Base-by-base conservation (phyloP, 2,113 vertebrate species). In the Kobus ellipsiprymnus region DNA sequence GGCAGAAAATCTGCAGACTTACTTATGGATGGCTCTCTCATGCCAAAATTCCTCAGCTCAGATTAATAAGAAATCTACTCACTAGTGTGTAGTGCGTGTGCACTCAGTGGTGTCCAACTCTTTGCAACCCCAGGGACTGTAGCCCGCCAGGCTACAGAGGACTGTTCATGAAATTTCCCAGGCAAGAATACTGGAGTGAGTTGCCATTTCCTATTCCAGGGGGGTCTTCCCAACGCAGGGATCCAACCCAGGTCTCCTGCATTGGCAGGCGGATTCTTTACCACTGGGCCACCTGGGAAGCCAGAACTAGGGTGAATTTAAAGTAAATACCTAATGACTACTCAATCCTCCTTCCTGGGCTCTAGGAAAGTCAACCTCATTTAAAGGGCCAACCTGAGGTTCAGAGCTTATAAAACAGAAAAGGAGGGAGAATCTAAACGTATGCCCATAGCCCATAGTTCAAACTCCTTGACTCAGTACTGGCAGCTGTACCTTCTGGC, bases 41-140 rank as follows among this genome's bases (percentile, higher is more conserved):
- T 55, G 33, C 78, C 82, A 81, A 95, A 96, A 86, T 30, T 30
- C 50, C 74, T 98, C 94, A 62, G 36, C 83, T 91, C 60, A 30
- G n/a, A 90, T 36, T 59, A 87, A 11, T 80, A 95, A 86, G 50
- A 93, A 90, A 85, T 23, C 50, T 86, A 88, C n/a, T 94, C 82
- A 29, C 67, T 87, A 40, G 19, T 23, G 67, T 23, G 67, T 40
- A 40, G n/a, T 40, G 67, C 2, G 0, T 71, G 67, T 23, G 19
- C n/a, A 71, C 67, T 71, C 67, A 40, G 67, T 12, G 12, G n/a
- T 40, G 10, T 40, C 67, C 67, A 71, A 23, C n/a, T 71, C n/a
- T 71, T 71, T 40, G n/a, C 67, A 40, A 40, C 5, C n/a, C 67
- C n/a, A 40, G n/a, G 19, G 19, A 40, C 67, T 40, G 10, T 6